These are phyloP conservation scores for Hypsibius dujardini DNA, from an alignment of 1,140 invertebrate species.

Conservation along the genomic window DNA sequence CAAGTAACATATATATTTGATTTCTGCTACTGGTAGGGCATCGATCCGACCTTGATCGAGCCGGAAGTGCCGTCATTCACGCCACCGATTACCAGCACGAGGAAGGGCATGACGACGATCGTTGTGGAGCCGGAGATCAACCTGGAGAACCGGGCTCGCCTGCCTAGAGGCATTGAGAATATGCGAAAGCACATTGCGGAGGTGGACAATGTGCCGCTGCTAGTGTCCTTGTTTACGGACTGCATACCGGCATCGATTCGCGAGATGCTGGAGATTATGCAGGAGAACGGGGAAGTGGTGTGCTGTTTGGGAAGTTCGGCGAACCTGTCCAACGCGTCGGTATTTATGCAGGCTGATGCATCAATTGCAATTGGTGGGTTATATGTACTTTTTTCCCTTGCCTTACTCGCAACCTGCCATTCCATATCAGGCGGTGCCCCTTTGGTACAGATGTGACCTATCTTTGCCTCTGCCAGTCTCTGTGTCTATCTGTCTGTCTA, in stretches of 20 bases:
- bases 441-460: too few relatives aligned
- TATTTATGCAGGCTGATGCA: conserved; percentile 83
- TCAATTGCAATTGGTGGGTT: conserved; percentile 40
- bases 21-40: too few relatives aligned
- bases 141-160: conserved; percentile 47
- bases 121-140: background rate
- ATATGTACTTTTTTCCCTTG: background rate
- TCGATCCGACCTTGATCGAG: too few relatives aligned
- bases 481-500: too few relatives aligned
- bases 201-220: conserved; percentile 86
- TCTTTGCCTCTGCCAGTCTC: too few relatives aligned
- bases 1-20: too few relatives aligned
- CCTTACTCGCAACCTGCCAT: too few relatives aligned
- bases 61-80: too few relatives aligned
- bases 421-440: too few relatives aligned
- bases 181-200: conserved; percentile 82
- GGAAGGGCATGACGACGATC: conserved; percentile 13
- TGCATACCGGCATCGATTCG: conserved; percentile 67
- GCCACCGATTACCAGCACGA: too few relatives aligned
- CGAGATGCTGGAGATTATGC: conserved; percentile 85
- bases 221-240: conserved; percentile 90
- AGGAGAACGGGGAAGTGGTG: conserved; percentile 81
- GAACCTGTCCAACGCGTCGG: conserved; percentile 64
- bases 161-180: conserved; percentile 87
- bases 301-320: conserved; percentile 71